A percentile compares a stretch with the other conserved stretches of the same genome.
Evolutionary conservation across 2,888 invertebrate species (phyloP).

Genomic region (Andrena praecox): DNA sequence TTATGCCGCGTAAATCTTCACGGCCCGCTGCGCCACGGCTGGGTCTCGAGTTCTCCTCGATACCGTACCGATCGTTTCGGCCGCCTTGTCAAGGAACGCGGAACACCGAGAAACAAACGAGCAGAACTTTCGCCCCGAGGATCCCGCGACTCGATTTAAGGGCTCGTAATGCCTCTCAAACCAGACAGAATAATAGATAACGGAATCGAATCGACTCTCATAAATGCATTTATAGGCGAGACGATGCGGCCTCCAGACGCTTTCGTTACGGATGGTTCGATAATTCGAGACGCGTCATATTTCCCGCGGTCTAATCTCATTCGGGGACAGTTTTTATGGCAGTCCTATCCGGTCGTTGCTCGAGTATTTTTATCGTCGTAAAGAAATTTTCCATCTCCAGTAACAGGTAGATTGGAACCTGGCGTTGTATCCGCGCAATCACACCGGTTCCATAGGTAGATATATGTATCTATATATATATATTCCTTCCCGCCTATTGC

Average conservation of each 20-base stretch:
- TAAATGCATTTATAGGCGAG: constrained; percentile 33
- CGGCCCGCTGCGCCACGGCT: too few species aligned
- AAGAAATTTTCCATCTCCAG: background rate
- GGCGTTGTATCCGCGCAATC: too few species aligned
- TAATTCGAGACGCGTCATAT: constrained; percentile 40
- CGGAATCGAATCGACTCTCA: constrained; percentile 15
- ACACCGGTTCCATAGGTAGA: too few species aligned
- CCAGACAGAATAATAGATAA: constrained; percentile 15
- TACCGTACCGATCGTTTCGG: too few species aligned
- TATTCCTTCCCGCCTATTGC: background rate
- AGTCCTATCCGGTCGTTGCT: constrained; percentile 31
- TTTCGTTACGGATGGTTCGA: constrained; percentile 12
- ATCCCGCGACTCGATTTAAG: too few species aligned
- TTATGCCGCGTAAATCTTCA: constrained; percentile 19
- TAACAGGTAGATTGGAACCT: too few species aligned
- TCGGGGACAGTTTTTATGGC: constrained; percentile 51
- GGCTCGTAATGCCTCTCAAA: too few species aligned
- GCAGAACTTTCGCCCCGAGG: too few species aligned
- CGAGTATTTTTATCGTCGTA: background rate
- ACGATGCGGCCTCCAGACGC: background rate
- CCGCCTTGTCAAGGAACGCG: too few species aligned
- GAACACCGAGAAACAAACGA: too few species aligned
- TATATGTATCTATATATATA: background rate
- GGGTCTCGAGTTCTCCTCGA: background rate
- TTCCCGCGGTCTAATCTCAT: constrained; percentile 59